Evolutionary conservation across 2,888 invertebrate genomes (phyloP), one percentile per base, ranked within the genome.

Genomic region (Erebia epiphron): DNA sequence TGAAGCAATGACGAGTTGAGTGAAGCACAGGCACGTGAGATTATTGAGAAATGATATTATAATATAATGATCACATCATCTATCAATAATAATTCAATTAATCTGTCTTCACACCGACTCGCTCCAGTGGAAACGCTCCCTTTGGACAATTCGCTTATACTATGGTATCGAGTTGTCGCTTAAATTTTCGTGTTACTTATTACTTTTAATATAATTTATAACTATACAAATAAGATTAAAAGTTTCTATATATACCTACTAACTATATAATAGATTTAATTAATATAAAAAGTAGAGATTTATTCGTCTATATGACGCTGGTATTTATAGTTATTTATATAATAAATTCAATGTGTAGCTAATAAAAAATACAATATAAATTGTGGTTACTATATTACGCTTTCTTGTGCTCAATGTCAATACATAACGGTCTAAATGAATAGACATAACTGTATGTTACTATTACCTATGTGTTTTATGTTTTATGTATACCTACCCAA

Each of bases 241-340:
- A 80, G 84, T 86, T 80, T 84, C 82, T 82, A 76, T 78, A 76
- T 82, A 76, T 78, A 76, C n/a, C n/a, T 77, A 76, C 78, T 84
- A 81, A 80, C 80, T 82, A 79, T 81, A 73, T 65, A 56, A 41
- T 54, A 64, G 18, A 43, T 35, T 61, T 54, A 50, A 76, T 61
- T 54, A 50, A 76, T 75, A 79, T 75, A 81, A 82, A 79, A 82
- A 80, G 81, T 80, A 84, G 83, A 81, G 76, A 80, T 85, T 81
- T 87, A 87, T 87, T 91, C 91, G 92, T 92, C 91, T 85, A 73
- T 86, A 83, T 87, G 92, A 89, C 92, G 92, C 92, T 92, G 92
- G 92, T 91, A 89, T 81, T 70, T 78, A 86, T 86, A 86, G 84
- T 82, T 80, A 81, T 77, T 76, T 77, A 77, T 77, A 76, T 76